Percentiles rank a stretch among this genome's conserved stretches.
Conservation (phyloP, 2,113 vertebrate genomes). For the Oryzias curvinotus region DNA sequence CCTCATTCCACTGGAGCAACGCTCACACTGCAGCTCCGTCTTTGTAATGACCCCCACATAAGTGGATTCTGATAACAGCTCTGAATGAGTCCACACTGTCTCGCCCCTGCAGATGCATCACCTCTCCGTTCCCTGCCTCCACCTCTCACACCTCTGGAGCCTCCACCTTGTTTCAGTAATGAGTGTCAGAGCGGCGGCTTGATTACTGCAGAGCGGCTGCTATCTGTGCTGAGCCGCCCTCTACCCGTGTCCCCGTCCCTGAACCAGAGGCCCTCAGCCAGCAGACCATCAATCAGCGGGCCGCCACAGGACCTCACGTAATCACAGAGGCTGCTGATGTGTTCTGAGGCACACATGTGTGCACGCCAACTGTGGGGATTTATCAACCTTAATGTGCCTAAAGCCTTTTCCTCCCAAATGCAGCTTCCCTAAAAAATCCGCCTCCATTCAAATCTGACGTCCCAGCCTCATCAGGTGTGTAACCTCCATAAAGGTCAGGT, state of each 20-base stretch:
- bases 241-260: conserved; percentile 46
- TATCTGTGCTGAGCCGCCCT: conserved; percentile 59
- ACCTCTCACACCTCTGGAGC: conserved; percentile 32
- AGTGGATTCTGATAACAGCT: conserved; percentile 12
- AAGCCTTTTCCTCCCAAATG: conserved; percentile 47
- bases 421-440: conserved; percentile 13
- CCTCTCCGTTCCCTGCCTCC: background rate
- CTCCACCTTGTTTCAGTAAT: conserved; percentile 52
- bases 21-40: background rate
- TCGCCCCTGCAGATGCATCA: conserved; percentile 34
- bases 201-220: conserved; percentile 53
- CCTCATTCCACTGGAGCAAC: background rate
- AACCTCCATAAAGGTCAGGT: conserved; percentile 2
- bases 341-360: conserved; percentile 2
- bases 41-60: conserved; percentile 7
- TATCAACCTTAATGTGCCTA: conserved; percentile 23
- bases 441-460: conserved; percentile 1
- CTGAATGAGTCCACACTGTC: conserved; percentile 23
- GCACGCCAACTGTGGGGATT: conserved; percentile 21
- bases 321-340: conserved; percentile 28
- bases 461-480: conserved; percentile 1
- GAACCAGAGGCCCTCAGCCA: conserved; percentile 34
- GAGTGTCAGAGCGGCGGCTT: conserved; percentile 51
- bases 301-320: conserved; percentile 50
- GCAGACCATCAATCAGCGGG: conserved; percentile 62